Percentiles rank a stretch among this genome's conserved stretches.
phyloP scores from a whole-genome alignment of 2,797 vertebrate species.

The Cirrhinus mrigala region DNA sequence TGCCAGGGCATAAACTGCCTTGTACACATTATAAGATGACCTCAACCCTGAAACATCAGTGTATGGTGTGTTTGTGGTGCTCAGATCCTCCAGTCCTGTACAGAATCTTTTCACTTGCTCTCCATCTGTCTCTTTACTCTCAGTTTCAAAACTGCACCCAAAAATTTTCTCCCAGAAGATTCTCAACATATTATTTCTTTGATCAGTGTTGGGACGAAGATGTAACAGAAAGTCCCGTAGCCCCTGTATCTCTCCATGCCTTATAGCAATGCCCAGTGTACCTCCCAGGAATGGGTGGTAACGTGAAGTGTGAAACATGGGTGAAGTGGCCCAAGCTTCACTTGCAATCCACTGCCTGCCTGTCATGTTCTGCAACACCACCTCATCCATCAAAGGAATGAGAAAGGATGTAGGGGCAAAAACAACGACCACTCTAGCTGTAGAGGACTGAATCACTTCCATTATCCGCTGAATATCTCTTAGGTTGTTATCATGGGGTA shows the following conservation, averaged over 20 bases:
- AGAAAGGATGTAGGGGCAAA: slow-evolving; percentile 50
- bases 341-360: slow-evolving; percentile 14
- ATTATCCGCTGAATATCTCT: slow-evolving; percentile 53
- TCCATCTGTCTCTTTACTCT: background rate
- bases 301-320: slow-evolving; percentile 27
- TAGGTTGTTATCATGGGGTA: slow-evolving; percentile 64
- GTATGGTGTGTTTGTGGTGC: slow-evolving; percentile 59
- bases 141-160: slow-evolving; percentile 49
- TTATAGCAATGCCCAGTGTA: slow-evolving; percentile 67
- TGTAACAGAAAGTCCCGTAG: slow-evolving; percentile 67
- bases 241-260: slow-evolving; percentile 71
- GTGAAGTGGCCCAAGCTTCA: slow-evolving; percentile 58
- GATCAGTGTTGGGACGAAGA: slow-evolving; percentile 43
- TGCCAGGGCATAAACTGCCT: slow-evolving; percentile 77
- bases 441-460: slow-evolving; percentile 50
- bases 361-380: slow-evolving; percentile 55
- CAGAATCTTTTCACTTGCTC: slow-evolving; percentile 58
- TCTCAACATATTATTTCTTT: slow-evolving; percentile 51
- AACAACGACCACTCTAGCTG: slow-evolving; percentile 60
- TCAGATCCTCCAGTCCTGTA: slow-evolving; percentile 57
- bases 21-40: slow-evolving; percentile 61
- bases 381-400: slow-evolving; percentile 56
- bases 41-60: slow-evolving; percentile 67
- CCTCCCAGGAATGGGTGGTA: slow-evolving; percentile 49
- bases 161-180: slow-evolving; percentile 61